phyloP scores from a whole-genome alignment of 1,140 invertebrate species.

The Octopus bimaculoides region DNA sequence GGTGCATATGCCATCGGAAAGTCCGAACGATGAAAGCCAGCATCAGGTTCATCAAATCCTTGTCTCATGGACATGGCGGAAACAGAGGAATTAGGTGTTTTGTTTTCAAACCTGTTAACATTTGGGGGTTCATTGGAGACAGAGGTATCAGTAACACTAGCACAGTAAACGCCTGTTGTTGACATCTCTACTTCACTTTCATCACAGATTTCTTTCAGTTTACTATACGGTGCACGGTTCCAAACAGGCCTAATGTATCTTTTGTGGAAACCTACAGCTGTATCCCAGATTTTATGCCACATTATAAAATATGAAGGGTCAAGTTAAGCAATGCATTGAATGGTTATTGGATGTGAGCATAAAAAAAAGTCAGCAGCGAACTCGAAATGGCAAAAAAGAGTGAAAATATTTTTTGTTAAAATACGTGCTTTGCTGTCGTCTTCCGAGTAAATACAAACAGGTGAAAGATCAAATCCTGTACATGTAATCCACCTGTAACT shows the following conservation, averaged over 20 bases:
- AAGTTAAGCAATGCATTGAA: no score
- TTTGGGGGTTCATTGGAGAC: background rate
- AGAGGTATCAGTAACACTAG: background rate
- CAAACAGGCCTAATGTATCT: background rate
- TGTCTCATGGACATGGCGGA: background rate
- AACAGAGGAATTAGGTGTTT: background rate
- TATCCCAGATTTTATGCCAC: slow-evolving; percentile 8
- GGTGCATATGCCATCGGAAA: no score
- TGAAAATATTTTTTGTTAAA: no score
- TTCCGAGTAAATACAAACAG: no score
- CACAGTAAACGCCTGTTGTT: background rate
- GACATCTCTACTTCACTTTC: background rate
- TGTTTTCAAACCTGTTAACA: background rate
- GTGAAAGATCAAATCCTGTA: no score
- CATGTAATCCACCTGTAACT: no score
- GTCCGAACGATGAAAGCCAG: background rate
- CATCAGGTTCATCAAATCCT: background rate
- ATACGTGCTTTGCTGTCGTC: no score
- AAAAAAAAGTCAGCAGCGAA: no score
- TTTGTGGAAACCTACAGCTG: background rate
- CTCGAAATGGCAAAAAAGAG: no score
- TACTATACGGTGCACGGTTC: background rate
- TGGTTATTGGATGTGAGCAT: no score
- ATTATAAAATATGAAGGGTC: background rate
- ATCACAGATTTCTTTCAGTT: background rate